Base-by-base conservation (phyloP, 2,113 vertebrate species). In the Desmodus rotundus region DNA sequence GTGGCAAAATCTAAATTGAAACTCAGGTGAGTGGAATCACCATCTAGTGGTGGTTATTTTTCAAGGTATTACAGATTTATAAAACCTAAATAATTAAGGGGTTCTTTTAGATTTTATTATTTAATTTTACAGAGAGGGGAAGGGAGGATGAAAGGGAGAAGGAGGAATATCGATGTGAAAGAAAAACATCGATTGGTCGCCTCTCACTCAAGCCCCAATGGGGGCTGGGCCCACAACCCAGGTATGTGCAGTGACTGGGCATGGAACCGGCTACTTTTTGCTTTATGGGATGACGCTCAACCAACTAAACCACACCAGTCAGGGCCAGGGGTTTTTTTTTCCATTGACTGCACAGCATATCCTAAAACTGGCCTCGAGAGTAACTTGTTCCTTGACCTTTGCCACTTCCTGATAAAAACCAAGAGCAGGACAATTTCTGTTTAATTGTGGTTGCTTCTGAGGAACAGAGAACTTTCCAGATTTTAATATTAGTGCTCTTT, bases 401-500 rank as follows among this genome's bases (percentile, higher is more conserved):
- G 11, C n/a, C 17, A 41, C 80, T 54, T 50, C n/a, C 52, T 76
- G 68, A 74, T 54, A 74, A 86, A 95, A 93, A 28, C 9, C 13
- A 61, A 68, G 24, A 67, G 24, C 7, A 9, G 38, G 33, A 16
- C 12, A 77, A 65, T 82, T 76, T 82, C n/a, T 85, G n/a, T 84
- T 91, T 94, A 94, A 93, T 96, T 74, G 58, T 76, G 15, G 10
- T 73, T 76, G 11, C 78, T 90, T 77, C 63, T 43, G 63, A 93
- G 24, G 11, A 17, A 36, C 4, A 20, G 43, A 78, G 43, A 56
- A 26, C 38, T 87, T 38, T 38, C 61, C 12, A 43, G 36, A 92
- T 89, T 76, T 92, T 61, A 63, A 33, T 72, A 78, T 76, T 63
- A 87, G 43, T 4, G 24, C 7, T 83, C 12, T 95, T 91, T 78